phyloP scores from a whole-genome alignment of 2,797 vertebrate species.

The Acipenser ruthenus region DNA sequence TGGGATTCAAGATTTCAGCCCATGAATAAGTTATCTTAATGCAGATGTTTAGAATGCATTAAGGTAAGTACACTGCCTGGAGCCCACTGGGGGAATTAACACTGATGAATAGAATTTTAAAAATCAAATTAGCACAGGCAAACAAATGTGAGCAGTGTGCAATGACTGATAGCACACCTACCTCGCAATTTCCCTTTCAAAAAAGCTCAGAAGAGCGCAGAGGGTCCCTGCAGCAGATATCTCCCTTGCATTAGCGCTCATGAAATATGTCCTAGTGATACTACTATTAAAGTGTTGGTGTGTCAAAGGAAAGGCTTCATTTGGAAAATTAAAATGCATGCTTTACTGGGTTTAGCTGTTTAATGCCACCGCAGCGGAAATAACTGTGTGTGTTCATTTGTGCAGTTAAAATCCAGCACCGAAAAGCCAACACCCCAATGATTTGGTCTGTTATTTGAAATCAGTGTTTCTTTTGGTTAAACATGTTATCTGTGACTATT shows the following conservation, averaged over 20 bases:
- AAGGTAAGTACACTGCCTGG: slow-evolving; percentile 39
- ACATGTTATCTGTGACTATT: too few species aligned
- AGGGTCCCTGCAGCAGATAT: not conserved
- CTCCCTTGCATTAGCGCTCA: slow-evolving; percentile 5
- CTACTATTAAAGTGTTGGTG: slow-evolving; percentile 4
- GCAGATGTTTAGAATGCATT: slow-evolving; percentile 60
- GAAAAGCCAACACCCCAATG: slow-evolving; percentile 3
- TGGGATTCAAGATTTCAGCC: slow-evolving; percentile 44
- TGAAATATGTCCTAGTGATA: slow-evolving; percentile 9
- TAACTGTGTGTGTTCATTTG: not conserved
- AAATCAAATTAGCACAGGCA: slow-evolving; percentile 51
- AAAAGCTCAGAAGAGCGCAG: slow-evolving; percentile 14
- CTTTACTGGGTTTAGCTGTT: slow-evolving; percentile 8
- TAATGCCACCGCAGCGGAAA: slow-evolving; percentile 10
- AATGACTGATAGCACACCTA: slow-evolving; percentile 36
- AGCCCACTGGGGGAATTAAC: slow-evolving; percentile 38
- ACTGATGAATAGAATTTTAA: slow-evolving; percentile 56
- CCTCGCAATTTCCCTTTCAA: slow-evolving; percentile 22
- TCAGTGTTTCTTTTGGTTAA: not conserved
- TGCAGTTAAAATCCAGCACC: not conserved
- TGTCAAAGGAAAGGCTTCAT: not conserved
- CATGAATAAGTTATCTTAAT: slow-evolving; percentile 61
- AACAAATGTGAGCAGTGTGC: slow-evolving; percentile 49
- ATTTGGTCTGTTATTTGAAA: not conserved
- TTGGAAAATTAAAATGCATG: slow-evolving; percentile 8